Evolutionary conservation across 2,888 invertebrate species (phyloP).

Genomic region (Polia nebulosa): DNA sequence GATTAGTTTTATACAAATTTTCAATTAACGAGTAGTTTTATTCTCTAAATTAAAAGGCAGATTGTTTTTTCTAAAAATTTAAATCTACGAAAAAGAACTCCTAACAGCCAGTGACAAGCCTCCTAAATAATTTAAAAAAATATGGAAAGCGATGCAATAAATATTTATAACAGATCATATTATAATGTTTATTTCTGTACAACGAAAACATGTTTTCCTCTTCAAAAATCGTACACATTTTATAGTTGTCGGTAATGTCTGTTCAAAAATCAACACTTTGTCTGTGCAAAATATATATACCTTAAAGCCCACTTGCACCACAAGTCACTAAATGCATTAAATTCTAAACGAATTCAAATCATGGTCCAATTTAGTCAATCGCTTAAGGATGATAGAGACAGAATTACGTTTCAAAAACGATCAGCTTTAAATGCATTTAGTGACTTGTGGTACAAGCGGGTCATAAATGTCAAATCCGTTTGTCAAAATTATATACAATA

Average conservation of each 20-base stretch:
- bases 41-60: not conserved
- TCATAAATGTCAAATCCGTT: no score
- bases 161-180: slow-evolving; percentile 8
- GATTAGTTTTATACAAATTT: slow-evolving; percentile 10
- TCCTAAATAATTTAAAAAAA: slow-evolving; percentile 12
- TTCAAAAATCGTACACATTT: slow-evolving; percentile 8
- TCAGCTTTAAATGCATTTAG: not conserved
- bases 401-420: not conserved
- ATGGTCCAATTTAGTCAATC: not conserved
- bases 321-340: not conserved
- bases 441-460: not conserved
- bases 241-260: not conserved
- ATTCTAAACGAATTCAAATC: not conserved
- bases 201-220: slow-evolving; percentile 35
- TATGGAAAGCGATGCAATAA: slow-evolving; percentile 13
- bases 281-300: slow-evolving; percentile 3
- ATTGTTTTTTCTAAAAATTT: not conserved
- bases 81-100: not conserved
- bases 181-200: slow-evolving; percentile 24
- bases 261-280: slow-evolving; percentile 1
- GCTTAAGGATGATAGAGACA: not conserved
- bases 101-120: not conserved
- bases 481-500: no score
- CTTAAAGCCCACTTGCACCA: not conserved
- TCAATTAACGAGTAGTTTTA: slow-evolving; percentile 2